Evolutionary conservation across 2,797 vertebrate genomes (phyloP), one percentile per base, ranked within the genome.

Genomic region (Spinus pinus): DNA sequence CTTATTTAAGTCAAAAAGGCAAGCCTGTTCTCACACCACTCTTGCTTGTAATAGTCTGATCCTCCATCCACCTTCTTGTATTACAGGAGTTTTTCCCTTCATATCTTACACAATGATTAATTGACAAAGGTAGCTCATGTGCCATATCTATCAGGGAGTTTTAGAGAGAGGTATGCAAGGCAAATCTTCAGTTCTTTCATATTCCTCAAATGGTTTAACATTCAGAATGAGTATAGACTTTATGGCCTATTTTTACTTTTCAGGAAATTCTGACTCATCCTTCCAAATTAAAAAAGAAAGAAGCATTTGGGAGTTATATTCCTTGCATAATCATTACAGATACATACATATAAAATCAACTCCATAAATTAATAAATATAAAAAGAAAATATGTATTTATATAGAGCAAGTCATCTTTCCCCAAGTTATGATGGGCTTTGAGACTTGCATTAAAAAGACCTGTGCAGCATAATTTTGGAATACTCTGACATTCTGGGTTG

Each of bases 221-320:
- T 74, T 91, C 62, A 71, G 53, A 30, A 21, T 49, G 73, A 79
- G 66, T 56, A 60, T 10, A 73, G 53, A 49, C 28, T 86, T 91
- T 85, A 70, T 46, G 31, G 71, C n/a, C 64, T 83, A 80, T 49
- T 70, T 77, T 90, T 85, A 88, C 51, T 85, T 93, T 93, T 90
- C 56, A 88, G 67, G 80, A 95, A 92, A 73, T 69, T 54, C 75
- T 61, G 58, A 82, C 53, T 82, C 64, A 85, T 72, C 10, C 39
- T 91, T 72, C 39, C 72, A 79, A 74, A 56, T 71, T 12, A 3
- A 84, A 81, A 41, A 31, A 33, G 10, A 49, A 23, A 53, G 19
- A 42, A 25, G 18, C 46, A 72, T 79, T 69, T 74, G 42, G 28
- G 54, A 90, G 15, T 74, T 75, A 33, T 82, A 42, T 42, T 84